Evolutionary conservation across 2,797 vertebrate genomes (phyloP).

Genomic region (Momotus momota): DNA sequence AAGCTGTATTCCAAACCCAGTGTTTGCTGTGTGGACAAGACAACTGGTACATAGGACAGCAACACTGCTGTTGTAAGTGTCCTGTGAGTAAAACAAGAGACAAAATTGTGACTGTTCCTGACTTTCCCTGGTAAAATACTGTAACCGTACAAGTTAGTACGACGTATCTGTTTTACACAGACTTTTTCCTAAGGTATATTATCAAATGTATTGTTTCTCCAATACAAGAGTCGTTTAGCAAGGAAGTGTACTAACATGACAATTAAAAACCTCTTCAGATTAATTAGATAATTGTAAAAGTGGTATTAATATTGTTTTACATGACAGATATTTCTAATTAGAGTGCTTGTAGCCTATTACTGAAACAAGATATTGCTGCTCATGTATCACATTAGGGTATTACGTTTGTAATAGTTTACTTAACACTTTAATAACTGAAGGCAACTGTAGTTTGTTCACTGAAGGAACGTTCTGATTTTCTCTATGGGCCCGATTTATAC

Average conservation of each 20-base stretch:
- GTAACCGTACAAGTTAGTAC: background rate
- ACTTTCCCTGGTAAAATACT: background rate
- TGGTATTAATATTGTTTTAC: background rate
- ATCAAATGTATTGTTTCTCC: background rate
- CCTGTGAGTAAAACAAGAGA: background rate
- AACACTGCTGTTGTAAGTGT: background rate
- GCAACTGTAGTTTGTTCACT: background rate
- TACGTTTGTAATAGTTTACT: background rate
- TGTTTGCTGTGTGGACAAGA: background rate
- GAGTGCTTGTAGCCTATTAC: background rate
- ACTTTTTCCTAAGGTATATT: background rate
- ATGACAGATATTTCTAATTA: background rate
- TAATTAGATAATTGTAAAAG: background rate
- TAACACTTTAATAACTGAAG: background rate
- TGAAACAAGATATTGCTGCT: background rate
- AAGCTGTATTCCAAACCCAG: background rate
- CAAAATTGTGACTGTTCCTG: background rate
- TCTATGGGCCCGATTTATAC: background rate
- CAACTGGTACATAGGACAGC: background rate
- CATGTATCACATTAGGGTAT: background rate
- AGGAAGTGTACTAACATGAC: background rate
- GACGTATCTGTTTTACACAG: background rate
- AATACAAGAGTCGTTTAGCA: background rate
- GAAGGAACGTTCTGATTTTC: background rate
- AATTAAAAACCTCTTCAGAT: constrained; percentile 6